These are phyloP conservation scores for Manis crassicaudata DNA, from an alignment of 2,797 vertebrate species.

Conservation along the genomic window DNA sequence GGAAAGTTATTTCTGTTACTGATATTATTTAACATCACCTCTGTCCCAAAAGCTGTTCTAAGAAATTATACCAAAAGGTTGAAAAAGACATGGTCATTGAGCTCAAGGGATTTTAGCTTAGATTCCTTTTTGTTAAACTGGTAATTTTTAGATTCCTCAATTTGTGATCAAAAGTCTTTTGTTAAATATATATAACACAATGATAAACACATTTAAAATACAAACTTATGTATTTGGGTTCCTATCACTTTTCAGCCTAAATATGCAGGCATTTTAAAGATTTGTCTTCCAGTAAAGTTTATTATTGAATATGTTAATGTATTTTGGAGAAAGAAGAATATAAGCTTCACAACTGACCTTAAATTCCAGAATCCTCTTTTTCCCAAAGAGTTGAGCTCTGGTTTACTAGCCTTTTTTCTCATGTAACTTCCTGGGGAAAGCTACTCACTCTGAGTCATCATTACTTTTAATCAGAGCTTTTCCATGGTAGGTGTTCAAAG, in stretches of 20 bases:
- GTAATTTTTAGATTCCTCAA: slow-evolving; percentile 30
- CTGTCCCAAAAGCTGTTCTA: background rate
- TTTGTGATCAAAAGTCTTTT: background rate
- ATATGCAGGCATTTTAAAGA: slow-evolving; percentile 28
- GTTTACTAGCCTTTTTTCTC: slow-evolving; percentile 26
- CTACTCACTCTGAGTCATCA: slow-evolving; percentile 1
- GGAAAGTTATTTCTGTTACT: slow-evolving; percentile 29
- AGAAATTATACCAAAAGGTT: slow-evolving; percentile 34
- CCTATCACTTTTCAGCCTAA: slow-evolving; percentile 35
- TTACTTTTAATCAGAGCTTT: slow-evolving; percentile 61
- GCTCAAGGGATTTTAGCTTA: background rate
- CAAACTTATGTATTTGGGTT: slow-evolving; percentile 27
- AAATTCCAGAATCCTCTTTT: background rate
- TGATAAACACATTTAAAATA: background rate
- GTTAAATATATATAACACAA: background rate
- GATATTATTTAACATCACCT: background rate
- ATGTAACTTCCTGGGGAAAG: slow-evolving; percentile 8
- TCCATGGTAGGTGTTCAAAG: slow-evolving; percentile 51
- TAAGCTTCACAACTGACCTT: background rate
- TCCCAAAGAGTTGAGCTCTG: slow-evolving; percentile 32
- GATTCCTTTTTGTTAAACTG: background rate
- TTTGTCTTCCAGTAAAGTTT: slow-evolving; percentile 28
- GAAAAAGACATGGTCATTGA: background rate
- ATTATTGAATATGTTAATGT: slow-evolving; percentile 24
- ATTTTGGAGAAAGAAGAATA: slow-evolving; percentile 60